Base-by-base conservation (phyloP, 2,888 invertebrate species). In the Aspidiotus destructor region DNA sequence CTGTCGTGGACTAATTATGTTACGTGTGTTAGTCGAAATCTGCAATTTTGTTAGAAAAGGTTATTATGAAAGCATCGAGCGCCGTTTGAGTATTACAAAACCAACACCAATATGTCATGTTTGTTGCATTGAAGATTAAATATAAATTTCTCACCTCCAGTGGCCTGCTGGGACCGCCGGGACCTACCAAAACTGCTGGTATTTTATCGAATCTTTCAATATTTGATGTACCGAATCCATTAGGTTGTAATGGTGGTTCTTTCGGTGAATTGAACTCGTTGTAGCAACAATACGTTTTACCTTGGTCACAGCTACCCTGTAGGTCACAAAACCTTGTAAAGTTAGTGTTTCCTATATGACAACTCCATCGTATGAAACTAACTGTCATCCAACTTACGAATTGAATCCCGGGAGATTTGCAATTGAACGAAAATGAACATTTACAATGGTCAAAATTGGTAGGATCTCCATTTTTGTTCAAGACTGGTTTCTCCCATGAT, bases 211-310 rank as follows among this genome's bases (percentile, higher is more conserved):
- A 65, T 44, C 62, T 44, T 7, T 70, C 71, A 17, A 62, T 60
- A 54, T 61, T 65, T 11, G 60, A 64, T 11, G 54, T 54, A 17
- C 70, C 69, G 16, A 63, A 60, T 10, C 67, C 63, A 10, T 64
- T 61, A n/a, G 67, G 67, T 62, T 69, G 41, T 16, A 54, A 41
- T 41, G 69, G 52, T 55, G 65, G 28, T 58, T 57, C 55, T 41
- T 62, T 71, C 16, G 58, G 55, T 53, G 69, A 70, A 13, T 71
- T 69, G 15, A 71, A 70, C 55, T 73, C 71, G 69, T 81, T 81
- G 76, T 81, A 84, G 74, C 86, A 86, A 75, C 86, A 86, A 71
- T 86, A 82, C 72, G 80, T 81, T 75, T 84, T 84, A 9, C 84
- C 84, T 0, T 77, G 77, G 42, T 84, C 84, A 73, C 86, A 86